Base-by-base conservation (phyloP, 2,113 vertebrate genomes). In the Egretta garzetta region DNA sequence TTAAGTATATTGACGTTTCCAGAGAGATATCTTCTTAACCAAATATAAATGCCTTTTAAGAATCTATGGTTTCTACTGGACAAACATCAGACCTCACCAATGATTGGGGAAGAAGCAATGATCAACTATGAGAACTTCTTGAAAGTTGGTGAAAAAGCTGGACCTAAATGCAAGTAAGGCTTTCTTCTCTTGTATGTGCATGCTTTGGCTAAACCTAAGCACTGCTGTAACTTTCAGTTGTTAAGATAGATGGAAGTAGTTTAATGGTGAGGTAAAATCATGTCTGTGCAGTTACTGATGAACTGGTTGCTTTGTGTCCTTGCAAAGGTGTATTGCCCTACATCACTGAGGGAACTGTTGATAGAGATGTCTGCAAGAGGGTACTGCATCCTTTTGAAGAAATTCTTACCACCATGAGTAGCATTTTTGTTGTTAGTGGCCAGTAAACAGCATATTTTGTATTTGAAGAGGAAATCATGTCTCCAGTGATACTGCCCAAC, bases 51-150 rank as follows among this genome's bases (percentile, higher is more conserved):
- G 5, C 28, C 21, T 96, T 90, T 81, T 75, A 96, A 99, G 99
- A 99, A 99, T 81, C 97, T 99, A 2, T 99, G 99, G 99, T 99
- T 99, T 98, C 98, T 99, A 60, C 97, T 99, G 43, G 99, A 99
- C 95, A 99, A 99, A 96, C 99, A 99, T 92, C 99, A 99, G 97
- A 99, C 99, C 26, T 99, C 98, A 85, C 99, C 99, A n/a, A 96
- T 99, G 97, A 98, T 97, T 87, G 99, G 99, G 56, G 99, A 99
- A 64, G 99, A 99, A 98, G 99, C 99, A 85, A 99, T 99, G 99
- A 99, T 99, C 94, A 99, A 98, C 98, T 99, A 99, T 84, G 99
- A 99, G 95, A 99, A 98, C 80, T 99, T 99, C 97, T 97, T 99
- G 97, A 99, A 99, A 96, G 99, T 99, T 91, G 99, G 99, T 82